These are phyloP conservation scores for Chymomyza costata DNA, from an alignment of 1,140 invertebrate genomes.

Conservation along the genomic window DNA sequence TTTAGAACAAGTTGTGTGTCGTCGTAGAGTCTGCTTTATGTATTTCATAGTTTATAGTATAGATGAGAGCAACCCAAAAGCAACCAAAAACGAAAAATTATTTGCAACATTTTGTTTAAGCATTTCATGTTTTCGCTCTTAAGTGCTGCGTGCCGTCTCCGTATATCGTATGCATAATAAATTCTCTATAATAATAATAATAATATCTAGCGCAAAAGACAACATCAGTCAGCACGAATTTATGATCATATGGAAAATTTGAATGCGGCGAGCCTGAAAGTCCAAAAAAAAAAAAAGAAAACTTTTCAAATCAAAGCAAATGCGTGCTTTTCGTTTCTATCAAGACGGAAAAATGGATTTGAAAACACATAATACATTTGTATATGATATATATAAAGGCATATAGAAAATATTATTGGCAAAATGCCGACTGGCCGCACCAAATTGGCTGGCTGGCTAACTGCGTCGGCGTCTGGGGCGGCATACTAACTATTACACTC, in stretches of 20 bases:
- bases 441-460: conserved; percentile 14
- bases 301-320: background rate
- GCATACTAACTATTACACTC: background rate
- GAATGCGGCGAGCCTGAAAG: conserved; percentile 17
- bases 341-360: conserved; percentile 25
- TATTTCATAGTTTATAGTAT: conserved; percentile 61
- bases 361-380: too few relatives aligned
- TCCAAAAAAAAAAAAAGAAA: conserved; percentile 24
- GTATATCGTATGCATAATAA: background rate
- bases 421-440: conserved; percentile 27
- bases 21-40: conserved; percentile 55
- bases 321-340: conserved; percentile 41
- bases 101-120: conserved; percentile 8
- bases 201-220: conserved; percentile 38
- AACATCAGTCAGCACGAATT: conserved; percentile 60
- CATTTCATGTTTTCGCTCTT: conserved; percentile 21
- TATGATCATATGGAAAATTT: conserved; percentile 62
- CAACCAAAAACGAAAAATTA: too few relatives aligned
- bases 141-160: conserved; percentile 34
- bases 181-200: conserved; percentile 23
- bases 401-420: conserved; percentile 65
- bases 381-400: conserved; percentile 20
- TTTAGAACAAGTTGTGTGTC: conserved; percentile 48
- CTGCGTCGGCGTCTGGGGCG: conserved; percentile 2
- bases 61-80: too few relatives aligned